Base-by-base conservation (phyloP, 2,113 vertebrate species). In the Scomber colias region DNA sequence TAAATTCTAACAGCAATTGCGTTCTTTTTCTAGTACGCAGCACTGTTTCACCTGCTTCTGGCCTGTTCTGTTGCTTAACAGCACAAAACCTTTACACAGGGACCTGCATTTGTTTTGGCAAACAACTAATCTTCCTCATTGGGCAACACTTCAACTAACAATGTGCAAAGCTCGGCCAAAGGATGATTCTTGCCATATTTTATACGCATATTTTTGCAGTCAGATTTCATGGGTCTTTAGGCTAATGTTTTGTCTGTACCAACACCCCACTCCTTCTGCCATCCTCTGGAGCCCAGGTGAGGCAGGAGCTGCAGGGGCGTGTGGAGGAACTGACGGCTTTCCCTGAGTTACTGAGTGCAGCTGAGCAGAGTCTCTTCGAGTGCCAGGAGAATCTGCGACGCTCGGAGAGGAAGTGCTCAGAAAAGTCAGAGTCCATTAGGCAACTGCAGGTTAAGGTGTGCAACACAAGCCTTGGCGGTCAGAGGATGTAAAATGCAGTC, bases 391-490 rank as follows among this genome's bases (percentile, higher is more conserved):
- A 77, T 11, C 88, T 96, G 82, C 74, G 59, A 59, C 81, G 54
- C 82, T 93, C 56, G 74, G 82, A 95, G 93, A 91, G 77, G 75
- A 95, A 75, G 65, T 83, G 45, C 73, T 88, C 90, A 61, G 89
- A 95, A 87, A 92, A 94, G 88, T 92, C 93, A 15, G 92, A 90
- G 90, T 75, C 92, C 77, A 8, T 93, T 92, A 93, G 88, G 88
- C 94, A 95, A 62, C 94, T 96, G 40, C 95, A 96, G 92, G 84
- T 83, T 85, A 93, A 96, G 96, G 96, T 97, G 92, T 89, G 92
- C 77, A 55, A 46, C 17, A 1, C 51, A 48, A 76, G 64, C 59
- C 60, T 75, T 19, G n/a, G 24, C 35, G 50, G 75, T 71, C 75
- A 51, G 45, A 66, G 8, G 7, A 55, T 80, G 72, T 65, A 12